phyloP scores from a whole-genome alignment of 1,140 invertebrate species.

The Lepidotrigona ventralis region DNA sequence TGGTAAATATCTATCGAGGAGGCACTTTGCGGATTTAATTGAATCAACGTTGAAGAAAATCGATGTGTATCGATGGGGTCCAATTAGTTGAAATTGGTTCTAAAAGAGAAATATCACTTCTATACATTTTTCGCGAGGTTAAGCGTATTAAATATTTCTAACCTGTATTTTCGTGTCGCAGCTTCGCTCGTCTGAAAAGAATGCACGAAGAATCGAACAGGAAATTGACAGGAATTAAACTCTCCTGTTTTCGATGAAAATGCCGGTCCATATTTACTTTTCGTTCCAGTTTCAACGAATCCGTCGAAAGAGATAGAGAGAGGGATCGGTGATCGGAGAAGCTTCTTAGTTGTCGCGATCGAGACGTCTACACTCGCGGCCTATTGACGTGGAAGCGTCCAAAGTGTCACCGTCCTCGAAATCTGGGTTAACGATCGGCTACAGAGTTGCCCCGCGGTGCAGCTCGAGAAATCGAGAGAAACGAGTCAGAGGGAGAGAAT shows the following conservation, averaged over 20 bases:
- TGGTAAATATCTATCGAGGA: not conserved
- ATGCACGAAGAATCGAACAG: too few species aligned
- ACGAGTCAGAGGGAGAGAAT: constrained; percentile 32
- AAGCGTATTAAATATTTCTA: too few species aligned
- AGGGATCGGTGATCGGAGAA: not conserved
- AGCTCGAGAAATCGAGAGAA: constrained; percentile 40
- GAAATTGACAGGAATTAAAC: not conserved
- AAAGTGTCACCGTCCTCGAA: constrained; percentile 30
- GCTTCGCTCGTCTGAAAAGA: too few species aligned
- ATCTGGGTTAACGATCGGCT: constrained; percentile 62
- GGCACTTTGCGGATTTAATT: not conserved
- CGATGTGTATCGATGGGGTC: not conserved
- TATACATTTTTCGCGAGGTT: too few species aligned
- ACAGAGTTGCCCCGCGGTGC: not conserved
- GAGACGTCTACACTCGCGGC: constrained; percentile 15
- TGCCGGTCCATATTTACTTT: not conserved
- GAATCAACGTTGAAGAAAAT: not conserved
- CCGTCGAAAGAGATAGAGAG: too few species aligned
- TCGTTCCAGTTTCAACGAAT: not conserved
- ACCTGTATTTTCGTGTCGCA: too few species aligned
- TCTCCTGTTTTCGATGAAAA: not conserved
- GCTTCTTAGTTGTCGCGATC: constrained; percentile 31
- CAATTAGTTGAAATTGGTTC: not conserved
- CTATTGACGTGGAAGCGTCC: constrained; percentile 32
- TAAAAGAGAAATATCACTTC: too few species aligned